Evolutionary conservation across 2,888 invertebrate genomes (phyloP).

Genomic region (Sminthurides aquaticus): DNA sequence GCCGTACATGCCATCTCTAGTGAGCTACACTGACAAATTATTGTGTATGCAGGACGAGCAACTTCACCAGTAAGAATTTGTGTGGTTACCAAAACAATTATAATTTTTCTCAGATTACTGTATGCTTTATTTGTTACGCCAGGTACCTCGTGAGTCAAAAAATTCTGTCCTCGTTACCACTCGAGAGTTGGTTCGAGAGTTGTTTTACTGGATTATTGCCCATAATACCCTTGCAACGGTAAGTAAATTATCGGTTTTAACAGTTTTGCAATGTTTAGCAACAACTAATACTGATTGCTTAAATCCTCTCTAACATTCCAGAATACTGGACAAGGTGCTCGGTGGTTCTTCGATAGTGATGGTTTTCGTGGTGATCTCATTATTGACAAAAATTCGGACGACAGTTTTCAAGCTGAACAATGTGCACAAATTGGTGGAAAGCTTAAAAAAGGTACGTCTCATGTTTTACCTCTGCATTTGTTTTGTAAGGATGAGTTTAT

Average conservation of each 20-base stretch:
- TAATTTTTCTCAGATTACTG: too few relatives aligned
- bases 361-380: conserved; percentile 66
- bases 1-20: conserved; percentile 58
- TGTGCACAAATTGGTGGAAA: conserved; percentile 56
- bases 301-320: too few relatives aligned
- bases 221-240: conserved; percentile 70
- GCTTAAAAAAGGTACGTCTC: conserved; percentile 58
- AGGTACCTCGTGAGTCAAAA: conserved; percentile 61
- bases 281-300: too few relatives aligned
- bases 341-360: conserved; percentile 77
- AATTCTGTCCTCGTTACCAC: conserved; percentile 59
- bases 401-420: conserved; percentile 57
- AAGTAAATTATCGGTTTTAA: conserved; percentile 45
- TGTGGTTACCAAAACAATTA: neutral
- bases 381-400: conserved; percentile 62
- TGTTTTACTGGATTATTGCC: conserved; percentile 76
- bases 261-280: too few relatives aligned
- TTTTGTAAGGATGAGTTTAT: neutral
- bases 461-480: neutral
- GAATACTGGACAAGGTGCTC: conserved; percentile 82
- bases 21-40: conserved; percentile 59
- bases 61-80: conserved; percentile 59
- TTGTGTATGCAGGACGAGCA: conserved; percentile 70
- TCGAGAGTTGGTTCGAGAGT: conserved; percentile 70
- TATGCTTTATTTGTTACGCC: conserved; percentile 22